phyloP scores from a whole-genome alignment of 2,797 vertebrate genomes.

The Scomberomorus guttatus region DNA sequence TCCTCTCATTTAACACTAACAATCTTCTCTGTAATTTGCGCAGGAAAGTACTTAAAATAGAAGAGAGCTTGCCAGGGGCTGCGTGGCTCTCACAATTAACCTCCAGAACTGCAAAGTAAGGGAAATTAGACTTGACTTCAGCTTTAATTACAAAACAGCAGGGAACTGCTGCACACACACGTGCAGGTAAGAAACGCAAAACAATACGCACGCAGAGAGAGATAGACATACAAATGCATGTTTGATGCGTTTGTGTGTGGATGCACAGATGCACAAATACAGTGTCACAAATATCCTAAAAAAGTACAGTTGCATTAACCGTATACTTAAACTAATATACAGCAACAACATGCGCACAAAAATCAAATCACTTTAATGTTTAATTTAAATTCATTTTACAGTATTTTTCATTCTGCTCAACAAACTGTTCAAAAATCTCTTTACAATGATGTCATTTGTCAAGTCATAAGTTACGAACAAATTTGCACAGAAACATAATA shows the following conservation, averaged over 20 bases:
- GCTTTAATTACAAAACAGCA: slow-evolving; percentile 79
- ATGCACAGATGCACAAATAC: background rate
- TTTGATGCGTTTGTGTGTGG: slow-evolving; percentile 13
- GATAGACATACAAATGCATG: slow-evolving; percentile 23
- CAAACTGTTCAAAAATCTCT: slow-evolving; percentile 7
- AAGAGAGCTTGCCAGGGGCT: slow-evolving; percentile 66
- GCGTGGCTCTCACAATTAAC: slow-evolving; percentile 78
- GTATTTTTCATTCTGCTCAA: background rate
- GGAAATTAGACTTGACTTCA: slow-evolving; percentile 73
- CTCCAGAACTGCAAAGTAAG: slow-evolving; percentile 79
- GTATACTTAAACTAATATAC: background rate
- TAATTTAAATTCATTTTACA: background rate
- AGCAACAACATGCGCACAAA: background rate
- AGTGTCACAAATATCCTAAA: slow-evolving; percentile 1
- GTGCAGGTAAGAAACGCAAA: slow-evolving; percentile 34
- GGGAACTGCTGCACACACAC: slow-evolving; percentile 47
- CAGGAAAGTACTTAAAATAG: slow-evolving; percentile 65
- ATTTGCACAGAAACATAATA: slow-evolving; percentile 44
- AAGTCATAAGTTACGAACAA: slow-evolving; percentile 41
- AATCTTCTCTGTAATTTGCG: slow-evolving; percentile 62
- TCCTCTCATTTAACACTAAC: slow-evolving; percentile 65
- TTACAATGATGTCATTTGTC: slow-evolving; percentile 36
- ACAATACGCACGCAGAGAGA: slow-evolving; percentile 1
- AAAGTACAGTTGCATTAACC: background rate
- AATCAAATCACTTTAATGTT: background rate